Percentiles rank a stretch among this genome's conserved stretches.
Evolutionary conservation across 2,888 invertebrate genomes (phyloP).

Genomic region (Lasioglossum villosulum): DNA sequence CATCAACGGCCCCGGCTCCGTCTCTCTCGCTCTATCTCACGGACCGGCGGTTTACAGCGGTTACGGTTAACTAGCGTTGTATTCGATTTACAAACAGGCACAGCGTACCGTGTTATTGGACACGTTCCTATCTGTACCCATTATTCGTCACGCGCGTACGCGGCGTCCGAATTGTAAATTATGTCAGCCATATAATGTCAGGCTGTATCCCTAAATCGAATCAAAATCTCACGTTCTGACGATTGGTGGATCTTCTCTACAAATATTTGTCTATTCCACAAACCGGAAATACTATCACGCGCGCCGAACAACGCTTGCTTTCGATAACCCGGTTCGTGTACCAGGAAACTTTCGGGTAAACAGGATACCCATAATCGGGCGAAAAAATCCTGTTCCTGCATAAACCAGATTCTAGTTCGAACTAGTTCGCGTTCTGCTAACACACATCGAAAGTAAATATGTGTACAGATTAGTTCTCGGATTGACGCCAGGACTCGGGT

Average conservation of each 20-base stretch:
- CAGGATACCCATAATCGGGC: not conserved
- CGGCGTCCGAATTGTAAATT: constrained; percentile 59
- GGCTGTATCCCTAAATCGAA: constrained; percentile 64
- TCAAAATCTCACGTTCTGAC: constrained; percentile 68
- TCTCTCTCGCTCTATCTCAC: not conserved
- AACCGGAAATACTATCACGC: constrained; percentile 7
- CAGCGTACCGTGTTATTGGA: constrained; percentile 58
- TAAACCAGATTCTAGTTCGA: not conserved
- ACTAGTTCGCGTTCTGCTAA: not conserved
- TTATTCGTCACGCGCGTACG: constrained; percentile 66
- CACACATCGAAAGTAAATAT: not conserved
- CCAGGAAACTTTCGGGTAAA: not conserved
- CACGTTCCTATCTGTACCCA: constrained; percentile 64
- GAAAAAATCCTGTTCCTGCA: not conserved
- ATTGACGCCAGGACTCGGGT: not conserved
- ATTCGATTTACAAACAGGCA: constrained; percentile 65
- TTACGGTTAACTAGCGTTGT: constrained; percentile 50
- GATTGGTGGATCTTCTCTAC: constrained; percentile 37
- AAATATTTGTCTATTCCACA: constrained; percentile 60
- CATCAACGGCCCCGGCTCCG: constrained; percentile 17
- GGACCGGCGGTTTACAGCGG: not conserved
- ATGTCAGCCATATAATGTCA: constrained; percentile 62
- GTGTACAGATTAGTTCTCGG: not conserved
- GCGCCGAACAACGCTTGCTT: not conserved
- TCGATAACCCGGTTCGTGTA: not conserved